A percentile compares a stretch with the other conserved stretches of the same genome.
These are phyloP conservation scores for Gymnothorax reevesii DNA, from an alignment of 2,797 vertebrate species.

Conservation along the genomic window DNA sequence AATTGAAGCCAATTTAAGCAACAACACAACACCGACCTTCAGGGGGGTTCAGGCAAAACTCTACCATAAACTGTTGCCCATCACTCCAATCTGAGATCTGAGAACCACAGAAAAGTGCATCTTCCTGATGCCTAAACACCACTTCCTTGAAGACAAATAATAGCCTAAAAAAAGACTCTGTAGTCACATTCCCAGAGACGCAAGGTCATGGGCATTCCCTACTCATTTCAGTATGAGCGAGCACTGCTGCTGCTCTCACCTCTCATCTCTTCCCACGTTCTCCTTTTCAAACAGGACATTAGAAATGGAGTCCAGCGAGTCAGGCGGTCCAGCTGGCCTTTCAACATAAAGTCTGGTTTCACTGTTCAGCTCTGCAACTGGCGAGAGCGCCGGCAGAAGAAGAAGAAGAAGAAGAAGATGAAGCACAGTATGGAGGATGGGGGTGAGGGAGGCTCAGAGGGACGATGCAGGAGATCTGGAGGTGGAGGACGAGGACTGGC, in stretches of 20 bases:
- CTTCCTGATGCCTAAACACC: conserved; percentile 11
- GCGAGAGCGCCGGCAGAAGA: conserved; percentile 31
- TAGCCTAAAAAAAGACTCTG: not conserved
- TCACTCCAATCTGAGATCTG: not conserved
- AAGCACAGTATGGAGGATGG: conserved; percentile 68
- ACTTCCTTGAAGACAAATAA: not conserved
- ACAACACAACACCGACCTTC: conserved; percentile 1
- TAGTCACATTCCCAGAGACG: not conserved
- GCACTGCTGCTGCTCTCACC: not conserved
- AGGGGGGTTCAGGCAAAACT: not conserved
- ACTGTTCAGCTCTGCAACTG: conserved; percentile 66
- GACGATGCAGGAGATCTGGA: conserved; percentile 59
- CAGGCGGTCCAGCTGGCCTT: conserved; percentile 58
- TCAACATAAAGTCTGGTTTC: conserved; percentile 47
- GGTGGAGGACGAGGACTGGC: conserved; percentile 40
- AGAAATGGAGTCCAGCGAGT: conserved; percentile 51
- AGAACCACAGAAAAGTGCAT: not conserved
- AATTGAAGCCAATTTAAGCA: conserved; percentile 2
- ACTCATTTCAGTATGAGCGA: not conserved
- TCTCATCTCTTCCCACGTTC: conserved; percentile 30
- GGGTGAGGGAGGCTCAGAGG: conserved; percentile 73
- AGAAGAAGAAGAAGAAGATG: not conserved
- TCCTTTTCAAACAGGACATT: conserved; percentile 67
- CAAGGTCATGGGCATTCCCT: not conserved
- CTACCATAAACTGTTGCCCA: not conserved